These are phyloP conservation scores for Hystrix brachyura DNA, from an alignment of 2,113 vertebrate species.

Conservation along the genomic window DNA sequence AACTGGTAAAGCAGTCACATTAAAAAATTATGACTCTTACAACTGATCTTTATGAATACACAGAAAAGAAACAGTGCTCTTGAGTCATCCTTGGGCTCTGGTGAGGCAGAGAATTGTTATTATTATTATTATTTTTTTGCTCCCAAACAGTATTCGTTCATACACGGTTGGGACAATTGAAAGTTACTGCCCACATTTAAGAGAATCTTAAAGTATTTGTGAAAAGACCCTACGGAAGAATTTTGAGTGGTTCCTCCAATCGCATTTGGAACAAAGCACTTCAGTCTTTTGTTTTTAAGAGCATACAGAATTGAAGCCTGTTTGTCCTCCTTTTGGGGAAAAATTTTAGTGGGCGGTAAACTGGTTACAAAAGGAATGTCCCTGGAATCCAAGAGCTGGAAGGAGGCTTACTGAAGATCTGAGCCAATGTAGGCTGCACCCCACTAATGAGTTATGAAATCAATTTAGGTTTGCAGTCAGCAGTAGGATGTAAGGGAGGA, in stretches of 20 bases:
- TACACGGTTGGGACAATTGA: background rate
- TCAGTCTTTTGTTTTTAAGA: constrained; percentile 26
- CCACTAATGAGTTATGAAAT: background rate
- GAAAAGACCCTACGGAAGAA: background rate
- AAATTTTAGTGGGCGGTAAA: constrained; percentile 23
- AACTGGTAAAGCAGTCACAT: constrained; percentile 84
- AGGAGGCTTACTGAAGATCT: background rate
- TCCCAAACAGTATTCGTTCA: constrained; percentile 5
- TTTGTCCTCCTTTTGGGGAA: constrained; percentile 7
- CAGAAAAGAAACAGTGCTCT: constrained; percentile 72
- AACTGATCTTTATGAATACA: constrained; percentile 80
- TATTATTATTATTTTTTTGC: background rate
- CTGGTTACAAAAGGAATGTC: constrained; percentile 42
- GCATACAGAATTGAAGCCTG: constrained; percentile 11
- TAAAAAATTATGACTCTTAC: constrained; percentile 85
- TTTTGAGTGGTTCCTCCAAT: constrained; percentile 37
- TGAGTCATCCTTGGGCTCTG: constrained; percentile 58
- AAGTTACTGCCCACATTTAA: background rate
- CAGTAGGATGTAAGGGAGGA: background rate
- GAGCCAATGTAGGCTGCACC: background rate
- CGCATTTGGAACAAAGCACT: constrained; percentile 19
- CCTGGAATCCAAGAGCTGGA: constrained; percentile 9
- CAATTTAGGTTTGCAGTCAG: background rate
- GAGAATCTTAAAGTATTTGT: constrained; percentile 59
- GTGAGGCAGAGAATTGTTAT: background rate